Evolutionary conservation across 2,797 vertebrate species (phyloP).

Genomic region (Myripristis jacobus): DNA sequence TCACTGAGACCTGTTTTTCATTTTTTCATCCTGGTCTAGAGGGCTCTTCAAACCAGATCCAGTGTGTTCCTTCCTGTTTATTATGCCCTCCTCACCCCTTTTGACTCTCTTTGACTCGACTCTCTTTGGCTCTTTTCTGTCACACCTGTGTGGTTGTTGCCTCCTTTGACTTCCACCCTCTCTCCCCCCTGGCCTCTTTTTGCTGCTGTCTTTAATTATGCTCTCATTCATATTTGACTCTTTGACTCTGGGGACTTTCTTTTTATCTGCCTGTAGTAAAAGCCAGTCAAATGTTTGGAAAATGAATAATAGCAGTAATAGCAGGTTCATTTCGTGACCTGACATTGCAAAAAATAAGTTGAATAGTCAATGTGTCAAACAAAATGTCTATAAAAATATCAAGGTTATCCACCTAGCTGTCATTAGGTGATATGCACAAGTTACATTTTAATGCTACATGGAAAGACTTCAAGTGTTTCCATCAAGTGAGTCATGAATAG

Average conservation of each 20-base stretch:
- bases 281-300: conserved; percentile 70
- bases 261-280: conserved; percentile 13
- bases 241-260: conserved; percentile 1
- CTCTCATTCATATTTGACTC: conserved; percentile 8
- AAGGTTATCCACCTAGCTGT: too few relatives aligned
- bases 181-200: conserved; percentile 59
- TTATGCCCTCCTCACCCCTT: conserved; percentile 18
- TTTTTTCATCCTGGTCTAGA: conserved; percentile 11
- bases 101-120: conserved; percentile 37
- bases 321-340: background rate
- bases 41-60: conserved; percentile 49
- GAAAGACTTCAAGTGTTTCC: background rate
- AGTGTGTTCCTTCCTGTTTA: conserved; percentile 39
- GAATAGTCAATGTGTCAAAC: too few relatives aligned
- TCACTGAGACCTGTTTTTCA: too few relatives aligned
- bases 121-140: conserved; percentile 50
- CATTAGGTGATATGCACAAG: background rate
- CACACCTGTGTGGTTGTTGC: conserved; percentile 53
- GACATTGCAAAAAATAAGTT: background rate
- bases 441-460: background rate
- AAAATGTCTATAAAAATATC: too few relatives aligned
- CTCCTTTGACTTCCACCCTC: conserved; percentile 82
- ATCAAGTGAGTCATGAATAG: conserved; percentile 35
- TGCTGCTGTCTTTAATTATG: conserved; percentile 35
- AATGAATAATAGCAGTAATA: too few relatives aligned